phyloP scores from a whole-genome alignment of 2,113 vertebrate genomes.

The Pygoscelis antarcticus region DNA sequence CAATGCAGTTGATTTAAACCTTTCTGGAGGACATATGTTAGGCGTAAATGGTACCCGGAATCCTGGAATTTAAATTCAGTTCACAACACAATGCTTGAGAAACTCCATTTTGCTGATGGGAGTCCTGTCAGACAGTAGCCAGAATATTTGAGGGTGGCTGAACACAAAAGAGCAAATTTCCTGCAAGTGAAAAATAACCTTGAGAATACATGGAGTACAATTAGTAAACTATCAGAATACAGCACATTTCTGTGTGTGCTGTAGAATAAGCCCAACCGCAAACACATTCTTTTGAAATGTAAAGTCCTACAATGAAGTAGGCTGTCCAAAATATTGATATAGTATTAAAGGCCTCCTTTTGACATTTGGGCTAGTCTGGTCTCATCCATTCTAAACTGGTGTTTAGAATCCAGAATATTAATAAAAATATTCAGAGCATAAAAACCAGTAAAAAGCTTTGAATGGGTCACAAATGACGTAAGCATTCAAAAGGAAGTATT shows the following conservation, averaged over 20 bases:
- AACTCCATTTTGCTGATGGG: not conserved
- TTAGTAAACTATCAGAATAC: not conserved
- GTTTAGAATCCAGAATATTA: not conserved
- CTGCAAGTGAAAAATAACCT: not conserved
- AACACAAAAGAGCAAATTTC: not conserved
- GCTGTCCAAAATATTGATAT: not conserved
- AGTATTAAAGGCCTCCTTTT: not conserved
- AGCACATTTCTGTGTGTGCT: not conserved
- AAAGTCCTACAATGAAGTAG: not conserved
- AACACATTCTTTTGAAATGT: not conserved
- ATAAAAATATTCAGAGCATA: not conserved
- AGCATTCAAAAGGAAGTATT: not conserved
- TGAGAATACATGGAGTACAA: not conserved
- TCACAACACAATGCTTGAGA: not conserved
- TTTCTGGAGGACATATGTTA: not conserved
- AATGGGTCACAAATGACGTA: not conserved
- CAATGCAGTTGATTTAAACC: not conserved
- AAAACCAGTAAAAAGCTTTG: not conserved
- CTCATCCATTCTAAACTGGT: not conserved
- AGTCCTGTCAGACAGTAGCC: not conserved
- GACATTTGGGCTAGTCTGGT: not conserved
- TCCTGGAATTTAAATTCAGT: conserved; percentile 12
- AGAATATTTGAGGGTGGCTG: not conserved
- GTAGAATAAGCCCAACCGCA: not conserved
- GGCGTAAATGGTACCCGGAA: not conserved